Evolutionary conservation across 2,797 vertebrate species (phyloP).

Genomic region (Fratercula arctica): DNA sequence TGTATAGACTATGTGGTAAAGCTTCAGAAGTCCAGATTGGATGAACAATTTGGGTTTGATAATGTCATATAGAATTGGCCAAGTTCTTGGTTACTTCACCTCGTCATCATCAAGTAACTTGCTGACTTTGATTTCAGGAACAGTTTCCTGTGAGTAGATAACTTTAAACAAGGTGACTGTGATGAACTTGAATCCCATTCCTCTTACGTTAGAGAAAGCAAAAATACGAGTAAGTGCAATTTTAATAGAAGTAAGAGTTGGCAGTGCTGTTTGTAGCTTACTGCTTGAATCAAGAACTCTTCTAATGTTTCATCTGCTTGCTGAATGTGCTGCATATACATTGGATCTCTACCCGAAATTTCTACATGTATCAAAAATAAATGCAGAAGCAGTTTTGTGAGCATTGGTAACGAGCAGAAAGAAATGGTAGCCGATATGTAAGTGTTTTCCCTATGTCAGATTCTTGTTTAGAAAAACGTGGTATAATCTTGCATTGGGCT

Average conservation of each 20-base stretch:
- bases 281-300: background rate
- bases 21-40: background rate
- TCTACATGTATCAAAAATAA: background rate
- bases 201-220: background rate
- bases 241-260: background rate
- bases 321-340: background rate
- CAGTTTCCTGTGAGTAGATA: background rate
- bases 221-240: background rate
- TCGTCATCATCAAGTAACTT: background rate
- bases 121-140: background rate
- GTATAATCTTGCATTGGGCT: background rate
- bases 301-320: background rate
- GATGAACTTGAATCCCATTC: background rate
- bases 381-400: background rate
- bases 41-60: background rate
- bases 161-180: background rate
- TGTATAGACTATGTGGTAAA: background rate
- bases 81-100: background rate
- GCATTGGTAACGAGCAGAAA: background rate
- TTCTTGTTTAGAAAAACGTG: background rate
- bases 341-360: background rate
- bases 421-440: background rate
- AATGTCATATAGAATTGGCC: background rate
- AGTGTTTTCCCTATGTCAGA: background rate
- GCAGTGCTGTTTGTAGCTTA: background rate